Evolutionary conservation across 2,888 invertebrate genomes (phyloP).

Genomic region (Autographa pulchrina): DNA sequence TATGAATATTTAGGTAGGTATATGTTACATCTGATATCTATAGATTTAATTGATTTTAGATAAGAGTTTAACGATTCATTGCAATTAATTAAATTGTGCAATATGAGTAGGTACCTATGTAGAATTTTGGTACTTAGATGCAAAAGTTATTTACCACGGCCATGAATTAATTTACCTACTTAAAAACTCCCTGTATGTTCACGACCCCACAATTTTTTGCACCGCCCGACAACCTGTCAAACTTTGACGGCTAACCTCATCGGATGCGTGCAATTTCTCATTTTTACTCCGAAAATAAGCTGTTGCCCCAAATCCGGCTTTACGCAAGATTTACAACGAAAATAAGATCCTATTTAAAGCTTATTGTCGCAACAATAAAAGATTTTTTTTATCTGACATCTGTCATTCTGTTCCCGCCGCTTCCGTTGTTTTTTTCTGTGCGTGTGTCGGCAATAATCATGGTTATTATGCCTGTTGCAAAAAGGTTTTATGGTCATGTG

Average conservation of each 20-base stretch:
- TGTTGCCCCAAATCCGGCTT: constrained; percentile 65
- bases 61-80: too few relatives aligned
- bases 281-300: constrained; percentile 64
- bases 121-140: too few relatives aligned
- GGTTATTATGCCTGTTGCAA: constrained; percentile 45
- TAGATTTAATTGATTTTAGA: too few relatives aligned
- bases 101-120: too few relatives aligned
- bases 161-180: too few relatives aligned
- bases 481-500: constrained; percentile 43
- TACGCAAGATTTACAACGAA: constrained; percentile 64
- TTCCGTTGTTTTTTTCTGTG: constrained; percentile 58
- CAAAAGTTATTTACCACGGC: too few relatives aligned
- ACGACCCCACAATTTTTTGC: constrained; percentile 58
- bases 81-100: too few relatives aligned
- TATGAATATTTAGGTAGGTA: too few relatives aligned
- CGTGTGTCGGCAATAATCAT: constrained; percentile 60
- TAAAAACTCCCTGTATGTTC: constrained; percentile 47
- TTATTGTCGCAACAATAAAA: constrained; percentile 51
- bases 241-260: constrained; percentile 61
- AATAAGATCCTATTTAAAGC: constrained; percentile 56
- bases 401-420: constrained; percentile 55
- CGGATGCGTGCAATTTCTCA: constrained; percentile 70
- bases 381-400: constrained; percentile 37
- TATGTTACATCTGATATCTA: too few relatives aligned
- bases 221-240: constrained; percentile 59